Conservation (phyloP, 2,888 invertebrate genomes). For the Tolmerus cingulatus region DNA sequence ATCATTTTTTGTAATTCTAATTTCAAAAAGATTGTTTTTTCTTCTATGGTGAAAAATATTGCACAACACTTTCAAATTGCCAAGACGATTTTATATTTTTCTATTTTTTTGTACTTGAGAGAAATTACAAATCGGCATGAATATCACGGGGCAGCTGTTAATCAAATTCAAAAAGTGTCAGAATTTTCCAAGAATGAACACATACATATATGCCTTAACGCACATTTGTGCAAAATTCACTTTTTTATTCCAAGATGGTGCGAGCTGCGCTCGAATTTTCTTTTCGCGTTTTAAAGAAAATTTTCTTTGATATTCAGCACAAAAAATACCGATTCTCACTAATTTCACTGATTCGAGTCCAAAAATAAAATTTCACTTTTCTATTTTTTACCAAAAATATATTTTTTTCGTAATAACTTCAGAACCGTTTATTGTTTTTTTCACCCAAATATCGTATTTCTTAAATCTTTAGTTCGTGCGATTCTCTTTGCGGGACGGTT, state of each 20-base stretch:
- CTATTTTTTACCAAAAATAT: slow-evolving; percentile 15
- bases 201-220: not conserved
- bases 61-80: not conserved
- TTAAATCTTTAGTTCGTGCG: not conserved
- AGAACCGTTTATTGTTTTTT: not conserved
- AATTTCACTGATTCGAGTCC: slow-evolving; percentile 27
- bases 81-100: not conserved
- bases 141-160: slow-evolving; percentile 13
- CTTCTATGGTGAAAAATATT: not conserved
- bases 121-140: not conserved
- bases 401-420: not conserved
- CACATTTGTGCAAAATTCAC: slow-evolving; percentile 32
- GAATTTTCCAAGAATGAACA: slow-evolving; percentile 27
- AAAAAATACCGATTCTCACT: not conserved
- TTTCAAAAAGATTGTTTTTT: not conserved
- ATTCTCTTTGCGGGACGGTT: not conserved
- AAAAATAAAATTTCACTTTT: slow-evolving; percentile 42
- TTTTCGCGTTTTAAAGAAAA: not conserved
- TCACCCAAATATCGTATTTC: not conserved
- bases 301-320: slow-evolving; percentile 12
- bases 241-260: slow-evolving; percentile 36
- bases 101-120: not conserved
- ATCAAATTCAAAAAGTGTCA: slow-evolving; percentile 1
- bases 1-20: not conserved
- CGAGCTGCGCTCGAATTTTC: not conserved